A percentile compares a stretch with the other conserved stretches of the same genome.
These are phyloP conservation scores for Dysmachus trigonus DNA, from an alignment of 2,888 invertebrate species.

Conservation along the genomic window DNA sequence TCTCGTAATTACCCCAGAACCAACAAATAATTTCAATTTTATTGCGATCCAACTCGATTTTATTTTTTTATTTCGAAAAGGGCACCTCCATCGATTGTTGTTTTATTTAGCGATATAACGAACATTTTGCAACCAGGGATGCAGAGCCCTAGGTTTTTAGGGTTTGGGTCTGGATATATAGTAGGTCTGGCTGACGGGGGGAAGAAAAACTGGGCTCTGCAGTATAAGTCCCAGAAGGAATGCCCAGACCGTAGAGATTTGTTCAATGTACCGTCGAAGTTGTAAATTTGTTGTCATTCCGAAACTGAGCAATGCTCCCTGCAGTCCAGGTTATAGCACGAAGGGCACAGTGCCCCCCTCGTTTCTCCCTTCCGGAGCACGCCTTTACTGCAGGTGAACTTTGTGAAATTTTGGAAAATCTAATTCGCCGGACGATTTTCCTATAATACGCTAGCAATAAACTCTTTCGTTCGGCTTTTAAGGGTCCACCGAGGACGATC, in stretches of 20 bases:
- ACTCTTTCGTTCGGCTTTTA: background rate
- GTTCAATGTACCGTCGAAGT: background rate
- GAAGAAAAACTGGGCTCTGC: background rate
- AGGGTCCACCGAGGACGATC: background rate
- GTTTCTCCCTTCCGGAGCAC: background rate
- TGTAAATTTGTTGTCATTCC: conserved; percentile 20
- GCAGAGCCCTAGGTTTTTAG: background rate
- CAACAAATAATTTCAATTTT: background rate
- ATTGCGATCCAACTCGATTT: background rate
- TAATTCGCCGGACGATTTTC: background rate
- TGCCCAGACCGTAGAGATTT: background rate
- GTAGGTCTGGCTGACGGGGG: background rate
- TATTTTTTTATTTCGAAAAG: background rate
- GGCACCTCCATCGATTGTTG: background rate
- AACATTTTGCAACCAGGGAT: background rate
- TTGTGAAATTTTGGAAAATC: background rate
- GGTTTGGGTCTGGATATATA: background rate
- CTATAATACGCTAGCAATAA: conserved; percentile 33
- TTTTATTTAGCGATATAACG: background rate
- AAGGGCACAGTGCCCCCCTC: background rate
- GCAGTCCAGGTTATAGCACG: background rate
- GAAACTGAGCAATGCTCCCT: background rate
- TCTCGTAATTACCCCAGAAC: background rate
- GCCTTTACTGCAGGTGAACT: conserved; percentile 8
- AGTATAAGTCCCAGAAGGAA: background rate